phyloP scores from a whole-genome alignment of 2,113 vertebrate species.

The Phalacrocorax carbo region DNA sequence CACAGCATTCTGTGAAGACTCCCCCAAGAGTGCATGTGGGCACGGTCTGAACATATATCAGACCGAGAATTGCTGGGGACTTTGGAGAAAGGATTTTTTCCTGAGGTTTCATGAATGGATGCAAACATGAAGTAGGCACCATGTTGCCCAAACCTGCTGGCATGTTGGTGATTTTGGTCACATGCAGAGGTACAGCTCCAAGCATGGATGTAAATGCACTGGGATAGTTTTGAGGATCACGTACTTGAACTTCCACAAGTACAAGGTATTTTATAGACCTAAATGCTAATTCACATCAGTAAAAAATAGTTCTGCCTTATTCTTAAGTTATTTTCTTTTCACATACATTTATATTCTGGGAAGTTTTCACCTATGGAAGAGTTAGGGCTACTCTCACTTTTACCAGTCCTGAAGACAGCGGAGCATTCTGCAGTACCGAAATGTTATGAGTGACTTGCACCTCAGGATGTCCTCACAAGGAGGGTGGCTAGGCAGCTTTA shows the following conservation, averaged over 20 bases:
- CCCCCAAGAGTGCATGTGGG: rapidly evolving
- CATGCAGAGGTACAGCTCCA: not conserved
- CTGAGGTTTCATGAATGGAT: not conserved
- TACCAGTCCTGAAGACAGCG: not conserved
- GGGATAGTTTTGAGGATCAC: not conserved
- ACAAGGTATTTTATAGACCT: not conserved
- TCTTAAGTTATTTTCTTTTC: not conserved
- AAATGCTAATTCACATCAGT: not conserved
- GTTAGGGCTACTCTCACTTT: not conserved
- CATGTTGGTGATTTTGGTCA: not conserved
- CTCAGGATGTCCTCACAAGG: not conserved
- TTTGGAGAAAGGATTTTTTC: not conserved
- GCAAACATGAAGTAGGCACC: not conserved
- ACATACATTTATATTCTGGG: not conserved
- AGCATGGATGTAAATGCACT: not conserved
- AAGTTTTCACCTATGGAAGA: not conserved
- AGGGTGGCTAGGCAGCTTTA: not conserved
- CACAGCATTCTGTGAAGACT: not conserved
- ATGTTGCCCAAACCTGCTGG: not conserved
- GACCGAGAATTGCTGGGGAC: not conserved
- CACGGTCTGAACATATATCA: not conserved
- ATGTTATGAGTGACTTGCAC: not conserved
- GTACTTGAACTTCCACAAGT: not conserved
- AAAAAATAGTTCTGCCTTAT: not conserved
- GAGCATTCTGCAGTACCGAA: not conserved